Base-by-base conservation (phyloP, 2,113 vertebrate species). In the Embiotoca jacksoni region DNA sequence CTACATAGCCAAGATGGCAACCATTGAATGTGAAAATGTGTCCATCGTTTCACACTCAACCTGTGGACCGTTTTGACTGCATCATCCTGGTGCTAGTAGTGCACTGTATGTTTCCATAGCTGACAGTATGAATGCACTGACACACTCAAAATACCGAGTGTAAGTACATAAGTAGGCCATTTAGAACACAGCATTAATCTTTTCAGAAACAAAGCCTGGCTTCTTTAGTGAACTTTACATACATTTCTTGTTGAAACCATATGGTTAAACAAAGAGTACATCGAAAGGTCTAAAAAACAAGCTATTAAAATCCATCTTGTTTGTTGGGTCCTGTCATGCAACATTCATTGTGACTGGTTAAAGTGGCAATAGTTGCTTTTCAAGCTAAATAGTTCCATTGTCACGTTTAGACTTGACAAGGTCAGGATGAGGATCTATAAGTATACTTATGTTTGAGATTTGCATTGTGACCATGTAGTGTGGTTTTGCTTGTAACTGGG, bases 271-370 rank as follows among this genome's bases (percentile, higher is more conserved):
- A 53, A 15, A 33, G 67, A 73, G 60, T 49, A 30, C 31, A 13
- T 7, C 67, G 15, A 72, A 58, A 31, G 61, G 35, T 65, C 57
- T 31, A 4, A n/a, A 59, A 74, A 59, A 36, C 58, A 66, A 47
- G 56, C 81, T 55, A 53, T 82, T 54, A 65, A 23, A 62, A 67
- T 80, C 65, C 62, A 32, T 32, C 75, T 80, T 57, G 71, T 84
- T 80, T 57, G 66, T 54, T 65, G 50, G 61, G n/a, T 74, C 49
- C 8, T 74, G 37, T 78, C 62, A 53, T 66, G 10, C 30, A 52
- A 52, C 69, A 77, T 72, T 77, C 74, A 75, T 80, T 52, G 47
- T 58, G 62, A 82, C 75, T 81, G 59, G 73, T 72, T 75, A 16
- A 76, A 84, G 58, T 39, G 37, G 49, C 6, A 63, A 58, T 81